These are phyloP conservation scores for Hyperopisus bebe DNA, from an alignment of 2,113 vertebrate genomes.

Conservation along the genomic window DNA sequence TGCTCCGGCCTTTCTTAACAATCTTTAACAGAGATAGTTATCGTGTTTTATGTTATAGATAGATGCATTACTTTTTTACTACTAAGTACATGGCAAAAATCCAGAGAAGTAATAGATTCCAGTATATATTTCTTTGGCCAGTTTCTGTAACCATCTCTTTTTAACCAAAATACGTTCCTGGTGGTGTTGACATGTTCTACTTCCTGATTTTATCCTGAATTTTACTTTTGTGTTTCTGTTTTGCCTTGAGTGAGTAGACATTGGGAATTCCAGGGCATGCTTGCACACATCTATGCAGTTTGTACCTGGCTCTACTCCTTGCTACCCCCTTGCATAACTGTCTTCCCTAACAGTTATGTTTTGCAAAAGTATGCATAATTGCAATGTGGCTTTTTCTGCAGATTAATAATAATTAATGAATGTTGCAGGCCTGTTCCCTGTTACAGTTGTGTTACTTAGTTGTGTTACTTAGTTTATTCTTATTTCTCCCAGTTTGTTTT, in stretches of 20 bases:
- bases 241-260: background rate
- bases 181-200: background rate
- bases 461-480: background rate
- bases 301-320: background rate
- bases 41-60: background rate
- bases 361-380: slow-evolving; percentile 4
- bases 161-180: background rate
- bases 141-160: background rate
- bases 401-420: slow-evolving; percentile 9
- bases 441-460: background rate
- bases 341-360: background rate
- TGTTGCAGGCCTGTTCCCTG: background rate
- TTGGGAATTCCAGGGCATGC: slow-evolving; percentile 12
- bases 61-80: background rate
- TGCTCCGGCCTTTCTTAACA: background rate
- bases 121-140: background rate
- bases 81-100: no score
- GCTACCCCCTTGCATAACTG: background rate
- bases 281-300: background rate
- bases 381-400: slow-evolving; percentile 2
- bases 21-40: background rate
- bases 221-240: background rate
- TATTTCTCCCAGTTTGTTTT: no score
- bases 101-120: background rate
- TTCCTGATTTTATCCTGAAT: background rate